phyloP scores from a whole-genome alignment of 1,140 invertebrate genomes.

The Cyrtorhinus lividipennis region DNA sequence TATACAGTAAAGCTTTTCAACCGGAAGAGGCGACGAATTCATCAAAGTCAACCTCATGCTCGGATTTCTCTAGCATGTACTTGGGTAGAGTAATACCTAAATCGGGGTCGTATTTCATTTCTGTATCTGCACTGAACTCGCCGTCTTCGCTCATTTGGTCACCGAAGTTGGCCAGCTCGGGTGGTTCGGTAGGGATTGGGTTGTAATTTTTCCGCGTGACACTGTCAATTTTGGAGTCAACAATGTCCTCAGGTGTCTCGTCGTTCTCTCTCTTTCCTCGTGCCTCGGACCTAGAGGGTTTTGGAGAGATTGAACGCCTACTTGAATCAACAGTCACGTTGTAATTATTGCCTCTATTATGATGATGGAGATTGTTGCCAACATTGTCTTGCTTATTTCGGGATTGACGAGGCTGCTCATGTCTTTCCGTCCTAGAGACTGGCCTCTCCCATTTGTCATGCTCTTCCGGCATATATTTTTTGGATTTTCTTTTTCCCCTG shows the following conservation, averaged over 20 bases:
- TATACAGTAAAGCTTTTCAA: too few species aligned
- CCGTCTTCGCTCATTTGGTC: conserved; percentile 31
- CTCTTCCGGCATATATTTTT: conserved; percentile 13
- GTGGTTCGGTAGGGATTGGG: conserved; percentile 21
- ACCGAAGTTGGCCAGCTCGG: conserved; percentile 13
- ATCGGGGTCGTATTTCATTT: conserved; percentile 42
- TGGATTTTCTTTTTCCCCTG: conserved; percentile 13
- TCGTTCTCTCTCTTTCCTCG: conserved; percentile 20
- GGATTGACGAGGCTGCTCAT: not conserved
- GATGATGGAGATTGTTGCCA: too few species aligned
- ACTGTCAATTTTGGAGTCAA: conserved; percentile 13
- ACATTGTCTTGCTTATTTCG: not conserved
- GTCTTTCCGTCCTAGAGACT: not conserved
- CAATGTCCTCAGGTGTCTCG: conserved; percentile 16
- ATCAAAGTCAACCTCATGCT: conserved; percentile 49
- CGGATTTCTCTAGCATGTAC: conserved; percentile 49
- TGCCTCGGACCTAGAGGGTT: not conserved
- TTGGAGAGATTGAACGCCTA: not conserved
- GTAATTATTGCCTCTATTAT: too few species aligned
- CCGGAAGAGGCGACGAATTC: conserved; percentile 31
- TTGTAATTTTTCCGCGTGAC: conserved; percentile 18
- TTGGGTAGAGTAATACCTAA: conserved; percentile 46
- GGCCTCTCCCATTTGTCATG: not conserved
- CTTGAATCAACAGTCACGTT: not conserved
- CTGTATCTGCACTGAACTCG: conserved; percentile 40